Percentiles rank a stretch among this genome's conserved stretches.
phyloP scores from a whole-genome alignment of 2,797 vertebrate genomes.

The Silurus aristotelis region DNA sequence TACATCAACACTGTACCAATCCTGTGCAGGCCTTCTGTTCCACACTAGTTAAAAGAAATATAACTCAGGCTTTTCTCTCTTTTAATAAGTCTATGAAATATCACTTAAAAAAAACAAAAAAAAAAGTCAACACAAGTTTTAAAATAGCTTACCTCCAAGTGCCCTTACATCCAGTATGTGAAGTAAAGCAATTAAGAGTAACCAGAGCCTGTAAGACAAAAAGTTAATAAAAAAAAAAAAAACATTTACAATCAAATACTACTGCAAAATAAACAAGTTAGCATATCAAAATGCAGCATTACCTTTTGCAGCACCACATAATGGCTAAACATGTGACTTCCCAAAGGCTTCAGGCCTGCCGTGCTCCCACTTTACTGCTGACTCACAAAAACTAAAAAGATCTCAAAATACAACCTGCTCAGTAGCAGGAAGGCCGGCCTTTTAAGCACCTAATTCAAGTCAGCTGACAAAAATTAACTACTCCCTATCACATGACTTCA shows the following conservation, averaged over 20 bases:
- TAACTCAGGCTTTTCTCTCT: neutral
- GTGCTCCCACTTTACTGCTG: neutral
- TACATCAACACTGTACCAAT: neutral
- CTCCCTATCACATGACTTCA: constrained; percentile 1
- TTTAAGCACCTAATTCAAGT: neutral
- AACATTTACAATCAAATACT: neutral
- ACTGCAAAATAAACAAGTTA: neutral
- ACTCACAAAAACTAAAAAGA: neutral
- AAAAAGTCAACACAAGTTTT: neutral
- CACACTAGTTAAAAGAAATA: neutral
- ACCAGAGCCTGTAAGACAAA: neutral
- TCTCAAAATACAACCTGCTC: neutral
- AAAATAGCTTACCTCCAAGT: neutral
- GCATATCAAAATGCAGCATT: neutral
- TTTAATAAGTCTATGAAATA: neutral
- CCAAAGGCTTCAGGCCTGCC: neutral
- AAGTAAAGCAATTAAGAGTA: neutral
- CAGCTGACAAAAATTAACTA: neutral
- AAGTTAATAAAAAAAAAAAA: too few relatives aligned
- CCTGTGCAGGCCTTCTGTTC: neutral
- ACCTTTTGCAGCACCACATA: neutral
- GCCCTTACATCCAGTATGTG: neutral
- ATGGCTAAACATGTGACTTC: neutral
- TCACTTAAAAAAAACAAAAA: too few relatives aligned
- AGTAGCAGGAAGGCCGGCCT: too few relatives aligned